Base-by-base conservation (phyloP, 2,113 vertebrate genomes). In the Brachionichthys hirsutus region DNA sequence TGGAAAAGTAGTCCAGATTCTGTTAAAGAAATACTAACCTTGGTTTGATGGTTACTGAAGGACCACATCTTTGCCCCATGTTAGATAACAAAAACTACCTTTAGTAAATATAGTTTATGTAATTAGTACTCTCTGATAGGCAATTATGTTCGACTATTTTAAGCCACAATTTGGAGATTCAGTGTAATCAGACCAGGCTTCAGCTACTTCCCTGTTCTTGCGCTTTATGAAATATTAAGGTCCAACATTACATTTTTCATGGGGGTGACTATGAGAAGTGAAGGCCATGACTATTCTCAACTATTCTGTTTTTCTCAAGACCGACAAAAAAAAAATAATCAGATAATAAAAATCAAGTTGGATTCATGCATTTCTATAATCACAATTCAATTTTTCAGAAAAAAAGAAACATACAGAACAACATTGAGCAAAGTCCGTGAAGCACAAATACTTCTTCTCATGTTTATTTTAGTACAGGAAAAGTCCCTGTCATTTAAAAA, bases 161-260 rank as follows among this genome's bases (percentile, higher is more conserved):
- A 35, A 62, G 54, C 42, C 43, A 62, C 49, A 64, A 70, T 70
- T 75, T 66, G 75, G 50, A 73, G 20, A 75, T 62, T 73, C 34
- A 38, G 14, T 51, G 45, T 41, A 67, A 64, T 70, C 56, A 74
- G 58, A 64, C 62, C 62, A 53, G 53, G 62, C 69, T 70, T 75
- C 47, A 66, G 62, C 53, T 63, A 62, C 20, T 68, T 80, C 50
- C 42, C 54, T 41, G 50, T 69, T 75, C 77, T 79, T 79, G 66
- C 71, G 70, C 20, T 22, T 42, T 41, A 83, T 89, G 45, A 88
- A 88, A 87, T 84, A 88, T 89, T 83, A 36, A 89, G 17, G 38
- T 38, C 20, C 45, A 68, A 71, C 76, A 80, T 78, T 86, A 44
- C 75, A 88, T 87, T 77, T 87, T 89, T 87, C 57, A 89, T 83